Evolutionary conservation across 2,113 vertebrate species (phyloP), one percentile per base, ranked within the genome.

Genomic region (Trogon surrucura): DNA sequence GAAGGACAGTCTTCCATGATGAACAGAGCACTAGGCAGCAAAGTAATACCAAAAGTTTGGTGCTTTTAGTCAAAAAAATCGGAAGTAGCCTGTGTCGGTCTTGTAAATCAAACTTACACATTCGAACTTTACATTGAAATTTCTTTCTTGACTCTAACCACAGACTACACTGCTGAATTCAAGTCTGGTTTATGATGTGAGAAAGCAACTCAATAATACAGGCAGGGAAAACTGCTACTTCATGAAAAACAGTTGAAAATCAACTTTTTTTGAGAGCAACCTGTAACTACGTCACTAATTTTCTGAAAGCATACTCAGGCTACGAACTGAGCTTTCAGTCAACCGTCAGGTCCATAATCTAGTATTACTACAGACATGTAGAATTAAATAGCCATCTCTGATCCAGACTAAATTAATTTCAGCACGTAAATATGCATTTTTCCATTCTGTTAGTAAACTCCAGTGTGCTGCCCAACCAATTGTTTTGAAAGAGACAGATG

Each of bases 371-470:
- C 34, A 80, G 44, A 80, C 12, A 85, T 5, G 38, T 6, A 34
- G 78, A 90, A 91, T 83, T 80, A 95, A 93, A 27, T 80, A 93
- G 85, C 38, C 69, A 71, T 48, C 67, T 93, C 78, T 69, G 64
- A 94, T 83, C 30, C 48, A 80, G 36, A 93, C 19, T 85, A 91
- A 96, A 85, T 75, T 64, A 27, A 84, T 85, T 91, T 89, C 64
- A 88, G 34, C 27, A 85, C 54, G 72, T 58, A 91, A 94, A 95
- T 30, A 77, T 0, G 0, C 8, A 34, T 91, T 91, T 94, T 70
- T 78, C 34, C 74, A 92, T n/a, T 32, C 56, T 90, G 19, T n/a
- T 85, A 79, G 71, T 88, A 81, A 94, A 88, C 51, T 36, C 73
- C 0, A 64, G 19, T 11, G 50, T 45, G 41, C 45, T 85, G 48